These are phyloP conservation scores for Lethrus apterus DNA, from an alignment of 1,140 invertebrate species.

Conservation along the genomic window DNA sequence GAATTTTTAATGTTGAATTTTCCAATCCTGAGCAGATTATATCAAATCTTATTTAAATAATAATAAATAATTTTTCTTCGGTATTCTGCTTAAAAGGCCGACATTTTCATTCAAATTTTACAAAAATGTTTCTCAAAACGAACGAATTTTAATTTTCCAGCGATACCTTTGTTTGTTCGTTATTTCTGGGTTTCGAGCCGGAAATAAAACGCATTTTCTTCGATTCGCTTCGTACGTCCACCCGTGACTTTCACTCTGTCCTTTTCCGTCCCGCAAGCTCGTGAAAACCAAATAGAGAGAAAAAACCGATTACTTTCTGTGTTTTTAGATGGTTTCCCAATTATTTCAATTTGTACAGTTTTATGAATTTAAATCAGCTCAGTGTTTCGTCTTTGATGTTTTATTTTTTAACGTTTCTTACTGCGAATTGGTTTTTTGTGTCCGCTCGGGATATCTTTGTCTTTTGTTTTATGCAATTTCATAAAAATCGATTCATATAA, in stretches of 20 bases:
- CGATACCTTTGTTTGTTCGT: constrained; percentile 6
- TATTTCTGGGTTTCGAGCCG: constrained; percentile 6
- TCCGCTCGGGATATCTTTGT: too few species aligned
- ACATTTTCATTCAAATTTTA: too few species aligned
- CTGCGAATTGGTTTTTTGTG: too few species aligned
- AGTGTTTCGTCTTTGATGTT: not conserved
- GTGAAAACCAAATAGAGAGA: not conserved
- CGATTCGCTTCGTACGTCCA: not conserved
- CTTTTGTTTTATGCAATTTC: too few species aligned
- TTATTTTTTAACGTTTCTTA: too few species aligned
- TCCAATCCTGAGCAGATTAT: too few species aligned
- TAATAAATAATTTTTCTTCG: too few species aligned
- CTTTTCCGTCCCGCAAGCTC: not conserved
- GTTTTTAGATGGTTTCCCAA: not conserved
- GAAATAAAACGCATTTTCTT: constrained; percentile 3
- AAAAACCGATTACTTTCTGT: not conserved
- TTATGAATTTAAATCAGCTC: constrained; percentile 5
- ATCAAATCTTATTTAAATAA: too few species aligned
- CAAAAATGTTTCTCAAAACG: too few species aligned
- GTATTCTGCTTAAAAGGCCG: too few species aligned
- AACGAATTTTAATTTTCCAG: constrained; percentile 10
- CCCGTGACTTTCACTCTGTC: not conserved
- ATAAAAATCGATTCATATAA: too few species aligned
- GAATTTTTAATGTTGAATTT: too few species aligned
- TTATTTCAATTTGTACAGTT: constrained; percentile 5